Base-by-base conservation (phyloP, 2,888 invertebrate species). In the Ochropleura leucogaster region DNA sequence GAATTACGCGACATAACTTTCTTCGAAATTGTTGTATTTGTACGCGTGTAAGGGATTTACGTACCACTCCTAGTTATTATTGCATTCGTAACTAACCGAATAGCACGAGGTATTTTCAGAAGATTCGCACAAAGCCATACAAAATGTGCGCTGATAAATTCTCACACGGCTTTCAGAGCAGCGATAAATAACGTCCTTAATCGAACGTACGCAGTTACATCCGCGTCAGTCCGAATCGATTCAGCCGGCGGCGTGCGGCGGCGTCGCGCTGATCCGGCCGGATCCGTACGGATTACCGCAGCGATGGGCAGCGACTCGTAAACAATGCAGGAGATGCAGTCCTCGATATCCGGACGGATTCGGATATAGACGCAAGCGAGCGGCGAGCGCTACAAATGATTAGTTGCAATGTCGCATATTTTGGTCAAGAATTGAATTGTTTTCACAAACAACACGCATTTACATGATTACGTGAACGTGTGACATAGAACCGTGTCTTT, bases 251-350 rank as follows among this genome's bases (percentile, higher is more conserved):
- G 30, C 40, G 47, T 47, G 8, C 66, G 30, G 30, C 30, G 30
- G 18, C 79, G 74, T 42, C 40, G 47, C 46, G 8, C 66, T 59
- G 30, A 81, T 70, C 63, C 69, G 30, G 6, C 30, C 63, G 46
- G 53, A 82, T 74, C 40, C 30, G 59, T 18, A 6, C 51, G 67
- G 72, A 74, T 74, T 72, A 82, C 60, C 60, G 46, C 57, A 10
- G 67, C 57, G 68, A 57, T 60, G 59, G 53, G 66, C 57, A 51
- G 55, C 57, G 66, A 53, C 67, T 75, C 84, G 44, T 82, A 70
- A 84, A 82, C 68, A 82, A 82, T 80, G 67, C 69, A 74, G n/a
- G 67, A 68, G 80, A 74, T 65, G 75, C 67, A 75, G 57, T 60
- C 60, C 47, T 40, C 14, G 57, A 59, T 47, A 74, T 68, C 65